Base-by-base conservation (phyloP, 2,888 invertebrate species). In the Brachyopa scutellaris region DNA sequence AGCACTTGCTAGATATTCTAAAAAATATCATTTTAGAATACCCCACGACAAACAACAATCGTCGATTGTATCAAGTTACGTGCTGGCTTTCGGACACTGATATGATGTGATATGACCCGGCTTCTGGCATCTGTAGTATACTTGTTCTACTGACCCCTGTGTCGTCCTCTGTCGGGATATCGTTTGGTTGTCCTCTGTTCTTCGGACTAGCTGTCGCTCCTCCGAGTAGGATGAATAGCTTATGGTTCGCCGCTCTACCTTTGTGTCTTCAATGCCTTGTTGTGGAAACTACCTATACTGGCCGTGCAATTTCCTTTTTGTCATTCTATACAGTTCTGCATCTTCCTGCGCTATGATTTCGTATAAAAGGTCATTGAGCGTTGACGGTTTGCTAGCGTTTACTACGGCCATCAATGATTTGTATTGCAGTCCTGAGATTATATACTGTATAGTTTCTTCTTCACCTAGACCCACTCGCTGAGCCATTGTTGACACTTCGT, bases 291-390 rank as follows among this genome's bases (percentile, higher is more conserved):
- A n/a, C n/a, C n/a, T n/a, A n/a, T n/a, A n/a, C n/a, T n/a, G 11
- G 11, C 23, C 26, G 9, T 57, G 57, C 26, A 59, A 42, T 7
- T 42, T 17, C 7, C 19, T 40, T 8, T 42, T 40, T 2, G 40
- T 59, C n/a, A 6, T 19, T 29, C 57, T 40, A n/a, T 59, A 59
- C n/a, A 42, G 57, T 11, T 42, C 29, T 1, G 57, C 42, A n/a
- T 42, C 42, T 31, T 42, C 42, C 6, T 59, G 57, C 1, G 2
- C 9, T 42, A 42, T 59, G 0, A 59, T 59, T 29, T 59, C 57
- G n/a, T 29, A 7, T 5, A 59, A 17, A 1, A 59, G 13, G 0
- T 59, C 15, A 7, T 57, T 40, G 5, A 57, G 26, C 2, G 40
- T 59, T 4, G 2, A 29, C n/a, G 57, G 57, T 29, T 59, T 40